Base-by-base conservation (phyloP, 2,797 vertebrate genomes). In the Chelonia mydas region DNA sequence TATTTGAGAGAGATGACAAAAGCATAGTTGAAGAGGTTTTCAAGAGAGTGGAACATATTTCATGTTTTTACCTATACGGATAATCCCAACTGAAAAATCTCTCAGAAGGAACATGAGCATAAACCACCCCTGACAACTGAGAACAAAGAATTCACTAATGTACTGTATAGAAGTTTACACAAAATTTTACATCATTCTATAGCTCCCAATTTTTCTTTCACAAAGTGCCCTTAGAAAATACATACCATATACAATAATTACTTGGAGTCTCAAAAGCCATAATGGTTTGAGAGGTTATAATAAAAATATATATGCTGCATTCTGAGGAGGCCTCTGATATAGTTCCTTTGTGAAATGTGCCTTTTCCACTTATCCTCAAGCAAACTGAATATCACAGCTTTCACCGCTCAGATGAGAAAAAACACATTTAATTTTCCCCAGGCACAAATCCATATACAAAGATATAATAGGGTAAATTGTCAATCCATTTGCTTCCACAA, bases 381-480 rank as follows among this genome's bases (percentile, higher is more conserved):
- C 84, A 93, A 95, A 84, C n/a, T 15, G 84, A 96, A 97, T 96
- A 94, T 79, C 93, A 94, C 41, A 89, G 83, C 55, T 83, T 81
- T 53, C 53, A 77, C 54, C 28, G 31, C 50, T 82, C 0, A 0
- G 16, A 11, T 47, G 31, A 15, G 54, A 93, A 84, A 90, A 93
- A 90, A 68, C 49, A 83, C 83, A 61, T 3, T 68, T 92, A 83
- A 90, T 95, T 96, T 94, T 97, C 95, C 92, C 28, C n/a, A 95
- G 86, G 94, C 84, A 94, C 13, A 95, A 97, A 97, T 96, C 96
- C 96, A 97, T 96, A 88, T 31, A 33, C 51, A 87, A 65, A 90
- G 51, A 89, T 61, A 90, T 8, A 78, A 90, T 89, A 93, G 90
- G 96, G 97, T 77, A 92, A 97, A 95, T 84, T 68, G 79, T 59